Base-by-base conservation (phyloP, 2,113 vertebrate species). In the Lamprologus sp. region DNA sequence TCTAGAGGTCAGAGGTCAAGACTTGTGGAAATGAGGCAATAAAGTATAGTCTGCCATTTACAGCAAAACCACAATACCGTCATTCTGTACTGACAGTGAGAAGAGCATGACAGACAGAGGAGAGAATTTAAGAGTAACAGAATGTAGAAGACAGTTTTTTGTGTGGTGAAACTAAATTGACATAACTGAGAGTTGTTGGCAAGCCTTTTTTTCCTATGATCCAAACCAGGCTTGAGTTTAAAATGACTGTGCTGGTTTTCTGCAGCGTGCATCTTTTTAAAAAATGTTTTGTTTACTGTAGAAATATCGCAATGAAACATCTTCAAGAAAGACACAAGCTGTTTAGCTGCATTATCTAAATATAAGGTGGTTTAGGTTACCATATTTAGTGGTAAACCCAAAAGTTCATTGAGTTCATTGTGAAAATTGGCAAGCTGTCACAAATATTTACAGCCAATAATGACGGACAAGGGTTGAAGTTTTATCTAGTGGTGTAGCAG, bases 11-110 rank as follows among this genome's bases (percentile, higher is more conserved):
- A 93, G 70, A 90, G 92, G 88, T 89, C 77, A 53, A 63, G 87
- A 75, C 80, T 79, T 82, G 91, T 94, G 94, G 91, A 96, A 94
- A 96, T 93, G 90, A 93, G 90, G 90, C 92, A 84, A 89, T 91
- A 86, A 89, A 91, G 92, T 81, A 84, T 49, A 84, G 86, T 84
- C 88, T 79, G 90, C 77, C 92, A 90, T 89, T 86, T 91, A 92
- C 90, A 89, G 90, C 89, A 45, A 21, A 45, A 91, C 80, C 90
- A 95, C 93, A 96, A 93, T 94, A 77, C 40, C 23, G 8, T 87
- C 89, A 88, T 95, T 95, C 92, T 93, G 87, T 84, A 82, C 87
- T 79, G 68, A 84, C 49, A 55, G 49, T 17, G 28, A 73, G 54
- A 49, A 19, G 51, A 82, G 35, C n/a, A 12, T 85, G 84, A 88